Base-by-base conservation (phyloP, 2,113 vertebrate genomes). In the Proterorhinus semilunaris region DNA sequence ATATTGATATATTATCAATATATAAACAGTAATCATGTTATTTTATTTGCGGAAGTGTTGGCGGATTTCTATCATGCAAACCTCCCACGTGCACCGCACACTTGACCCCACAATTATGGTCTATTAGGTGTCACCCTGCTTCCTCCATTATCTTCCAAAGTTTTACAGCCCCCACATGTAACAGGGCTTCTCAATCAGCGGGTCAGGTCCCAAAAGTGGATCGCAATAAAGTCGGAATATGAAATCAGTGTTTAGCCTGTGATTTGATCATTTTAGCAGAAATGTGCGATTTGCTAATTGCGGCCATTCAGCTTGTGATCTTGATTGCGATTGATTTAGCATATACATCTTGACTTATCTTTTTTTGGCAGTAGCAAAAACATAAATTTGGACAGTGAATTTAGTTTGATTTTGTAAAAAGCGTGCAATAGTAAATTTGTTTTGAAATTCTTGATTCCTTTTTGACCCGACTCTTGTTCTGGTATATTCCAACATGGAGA, bases 71-170 rank as follows among this genome's bases (percentile, higher is more conserved):
- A 62, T 11, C 67, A 71, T 62, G 75, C 78, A 80, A 71, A 66
- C n/a, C 49, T 84, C 61, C 62, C 76, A 76, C 69, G 53, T 77
- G 78, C 69, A 68, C 72, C 7, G 81, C 79, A 69, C 65, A 65
- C 71, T 58, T 44, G 16, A 79, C 72, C 82, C 83, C 45, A 52
- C 86, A 88, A 88, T 90, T 88, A 89, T 36, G 50, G 65, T 58
- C 79, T 51, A 86, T 90, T 89, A 86, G 72, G 65, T 42, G 65
- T 68, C 73, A 71, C 58, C 45, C 71, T 68, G 69, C 76, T 51
- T 71, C 65, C 43, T 62, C 74, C 78, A 89, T 6, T 53, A 6
- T 66, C 76, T 78, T 69, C 75, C 46, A 47, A 0, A 63, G n/a
- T 15, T 15, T 51, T 6, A 6, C 49, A 15, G n/a, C 8, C 10